Evolutionary conservation across 1,140 invertebrate species (phyloP).

Genomic region (Apis mellifera): Amel_HAv3.1 CM009932.2:6881501-6882000

Average conservation of each 20-base stretch:
- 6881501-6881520: constrained; percentile 9
- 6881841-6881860: not conserved
- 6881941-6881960: not conserved
- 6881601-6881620: not conserved
- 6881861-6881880: not conserved
- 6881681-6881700: not conserved
- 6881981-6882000: not conserved
- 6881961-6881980: too few relatives aligned
- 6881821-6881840: not conserved
- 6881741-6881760: not conserved
- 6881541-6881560: constrained; percentile 39
- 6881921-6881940: not conserved
- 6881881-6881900: not conserved
- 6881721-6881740: not conserved
- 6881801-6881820: not conserved
- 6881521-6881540: constrained; percentile 35
- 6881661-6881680: not conserved
- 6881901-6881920: not conserved
- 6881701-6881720: not conserved
- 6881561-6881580: constrained; percentile 34
- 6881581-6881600: not conserved
- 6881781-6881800: not conserved
- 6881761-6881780: too few relatives aligned
- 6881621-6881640: not conserved
- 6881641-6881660: not conserved